Evolutionary conservation across 2,113 vertebrate species (phyloP).

Genomic region (Falco punctatus): DNA sequence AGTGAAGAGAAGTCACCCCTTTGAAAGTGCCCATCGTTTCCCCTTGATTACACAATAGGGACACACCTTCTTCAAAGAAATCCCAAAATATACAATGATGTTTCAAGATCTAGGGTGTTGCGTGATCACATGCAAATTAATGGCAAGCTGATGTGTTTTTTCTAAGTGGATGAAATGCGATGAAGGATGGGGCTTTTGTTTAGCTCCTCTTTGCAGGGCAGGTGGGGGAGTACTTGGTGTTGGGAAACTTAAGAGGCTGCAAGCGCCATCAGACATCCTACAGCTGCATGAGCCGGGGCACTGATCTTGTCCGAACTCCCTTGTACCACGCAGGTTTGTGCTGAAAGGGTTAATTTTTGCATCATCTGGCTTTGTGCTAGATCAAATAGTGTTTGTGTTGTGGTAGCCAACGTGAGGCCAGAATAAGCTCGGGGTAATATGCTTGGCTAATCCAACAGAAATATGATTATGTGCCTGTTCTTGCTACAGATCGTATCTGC

Average conservation of each 20-base stretch:
- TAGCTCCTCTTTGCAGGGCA: not conserved
- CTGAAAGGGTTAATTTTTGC: conserved; percentile 11
- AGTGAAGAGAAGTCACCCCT: not conserved
- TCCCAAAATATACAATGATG: not conserved
- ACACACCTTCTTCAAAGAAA: not conserved
- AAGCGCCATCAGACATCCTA: not conserved
- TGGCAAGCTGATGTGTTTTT: not conserved
- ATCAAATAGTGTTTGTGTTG: conserved; percentile 28
- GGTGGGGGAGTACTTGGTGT: not conserved
- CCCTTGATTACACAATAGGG: fast-evolving
- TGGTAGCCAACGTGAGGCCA: not conserved
- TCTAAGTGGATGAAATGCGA: not conserved
- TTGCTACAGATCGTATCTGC: not conserved
- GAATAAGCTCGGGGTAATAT: not conserved
- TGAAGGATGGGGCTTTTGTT: not conserved
- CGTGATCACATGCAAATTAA: not conserved
- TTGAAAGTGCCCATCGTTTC: not conserved
- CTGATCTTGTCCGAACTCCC: not conserved
- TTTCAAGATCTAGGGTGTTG: not conserved
- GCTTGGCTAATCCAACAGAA: conserved; percentile 30
- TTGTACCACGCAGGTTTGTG: not conserved
- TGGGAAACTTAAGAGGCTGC: not conserved
- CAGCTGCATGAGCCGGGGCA: not conserved
- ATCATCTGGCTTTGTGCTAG: conserved; percentile 36
- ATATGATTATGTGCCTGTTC: not conserved